These are phyloP conservation scores for Gari tellinella DNA, from an alignment of 2,888 invertebrate genomes.

Conservation along the genomic window DNA sequence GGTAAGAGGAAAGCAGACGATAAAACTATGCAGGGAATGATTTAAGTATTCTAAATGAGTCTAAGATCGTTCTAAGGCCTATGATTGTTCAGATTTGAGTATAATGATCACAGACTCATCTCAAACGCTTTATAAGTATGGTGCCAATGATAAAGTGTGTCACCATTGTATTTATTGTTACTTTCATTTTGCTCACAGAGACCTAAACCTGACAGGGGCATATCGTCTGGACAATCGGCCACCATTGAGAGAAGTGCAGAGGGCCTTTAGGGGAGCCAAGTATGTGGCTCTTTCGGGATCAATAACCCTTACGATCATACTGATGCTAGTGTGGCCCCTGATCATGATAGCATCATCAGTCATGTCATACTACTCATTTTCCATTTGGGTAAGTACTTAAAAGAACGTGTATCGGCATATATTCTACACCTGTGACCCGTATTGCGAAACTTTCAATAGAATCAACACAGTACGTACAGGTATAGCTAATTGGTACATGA, in stretches of 20 bases:
- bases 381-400: slow-evolving; percentile 73
- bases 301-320: slow-evolving; percentile 59
- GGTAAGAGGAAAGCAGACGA: too few species aligned
- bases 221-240: slow-evolving; percentile 79
- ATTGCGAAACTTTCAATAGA: too few species aligned
- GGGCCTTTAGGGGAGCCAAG: slow-evolving; percentile 71
- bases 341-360: slow-evolving; percentile 69
- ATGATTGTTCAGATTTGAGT: too few species aligned
- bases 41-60: too few species aligned
- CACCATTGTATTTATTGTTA: neutral
- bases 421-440: too few species aligned
- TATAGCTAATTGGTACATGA: too few species aligned
- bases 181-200: slow-evolving; percentile 65
- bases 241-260: slow-evolving; percentile 72
- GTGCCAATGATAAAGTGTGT: too few species aligned
- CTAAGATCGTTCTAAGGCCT: too few species aligned
- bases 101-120: too few species aligned
- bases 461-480: too few species aligned
- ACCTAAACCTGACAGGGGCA: slow-evolving; percentile 73
- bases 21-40: too few species aligned
- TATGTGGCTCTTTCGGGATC: slow-evolving; percentile 71
- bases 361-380: slow-evolving; percentile 69
- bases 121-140: too few species aligned
- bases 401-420: neutral
- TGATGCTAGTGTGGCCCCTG: slow-evolving; percentile 80